Percentiles rank a stretch among this genome's conserved stretches.
These are phyloP conservation scores for Pocota personata DNA, from an alignment of 2,888 invertebrate genomes.

Conservation along the genomic window DNA sequence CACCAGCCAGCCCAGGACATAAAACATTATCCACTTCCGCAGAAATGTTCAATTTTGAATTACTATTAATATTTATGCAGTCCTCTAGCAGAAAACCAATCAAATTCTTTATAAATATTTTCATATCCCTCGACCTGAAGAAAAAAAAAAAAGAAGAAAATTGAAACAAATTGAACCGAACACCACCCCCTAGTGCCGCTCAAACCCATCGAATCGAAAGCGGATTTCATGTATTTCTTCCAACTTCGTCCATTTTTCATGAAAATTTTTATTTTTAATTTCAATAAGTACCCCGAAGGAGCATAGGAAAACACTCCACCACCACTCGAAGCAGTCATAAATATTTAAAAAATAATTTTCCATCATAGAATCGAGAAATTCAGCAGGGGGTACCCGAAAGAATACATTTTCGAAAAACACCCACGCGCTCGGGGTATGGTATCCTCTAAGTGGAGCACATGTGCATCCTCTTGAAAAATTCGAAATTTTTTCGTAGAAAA, in stretches of 20 bases:
- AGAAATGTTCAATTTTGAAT: constrained; percentile 50
- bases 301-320: constrained; percentile 3
- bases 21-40: neutral
- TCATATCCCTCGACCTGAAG: constrained; percentile 35
- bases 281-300: constrained; percentile 62
- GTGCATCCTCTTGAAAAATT: constrained; percentile 56
- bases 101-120: constrained; percentile 71
- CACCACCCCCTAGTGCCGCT: neutral
- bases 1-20: neutral
- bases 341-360: constrained; percentile 74
- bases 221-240: constrained; percentile 56
- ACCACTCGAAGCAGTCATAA: constrained; percentile 50
- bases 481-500: constrained; percentile 42
- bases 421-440: neutral
- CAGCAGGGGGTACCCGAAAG: neutral
- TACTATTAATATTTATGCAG: constrained; percentile 65
- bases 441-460: constrained; percentile 28
- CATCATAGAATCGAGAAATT: constrained; percentile 54
- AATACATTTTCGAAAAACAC: neutral
- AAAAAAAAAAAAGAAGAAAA: constrained; percentile 42
- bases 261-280: constrained; percentile 70
- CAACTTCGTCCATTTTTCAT: constrained; percentile 64
- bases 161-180: constrained; percentile 30
- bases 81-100: constrained; percentile 58
- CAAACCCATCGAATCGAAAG: constrained; percentile 56